Evolutionary conservation across 2,888 invertebrate species (phyloP), one percentile per base, ranked within the genome.

Genomic region (Unio delphinus): DNA sequence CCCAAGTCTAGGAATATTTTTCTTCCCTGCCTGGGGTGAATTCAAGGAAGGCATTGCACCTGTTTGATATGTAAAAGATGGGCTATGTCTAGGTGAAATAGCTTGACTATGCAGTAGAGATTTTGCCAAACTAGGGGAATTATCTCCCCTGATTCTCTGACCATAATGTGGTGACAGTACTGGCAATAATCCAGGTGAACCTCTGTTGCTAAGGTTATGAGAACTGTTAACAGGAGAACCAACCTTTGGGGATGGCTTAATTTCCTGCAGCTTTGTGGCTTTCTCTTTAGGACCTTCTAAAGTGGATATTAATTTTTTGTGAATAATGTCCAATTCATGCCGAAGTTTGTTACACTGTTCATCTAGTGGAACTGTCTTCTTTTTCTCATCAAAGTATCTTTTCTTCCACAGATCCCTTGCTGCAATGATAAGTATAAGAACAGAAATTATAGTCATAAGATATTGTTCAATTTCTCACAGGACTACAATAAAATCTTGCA

Each of bases 391-490:
- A 76, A 89, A 89, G 70, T 89, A 90, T 60, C 87, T 81, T 78
- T 90, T 90, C 75, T 90, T 90, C 90, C 90, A 90, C 62, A 89
- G 74, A 77, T 90, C 90, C 58, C 90, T 83, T 28, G 90, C 90
- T 90, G 77, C 17, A 80, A 73, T 57, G 67, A 61, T 56, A 26
- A 68, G 23, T 17, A 6, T 34, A 28, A 45, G 26, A 1, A 55
- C 8, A 58, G 8, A 58, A 45, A 8, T 45, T 11, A 45, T 45
- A 45, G 11, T 45, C 45, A 45, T 45, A 45, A 45, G 11, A 45
- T 45, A 45, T 45, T 45, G 45, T 45, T 45, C 8, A 45, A 45
- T 45, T 45, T 45, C 11, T 45, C 1, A 7, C 34, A 8, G 4
- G 11, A n/a, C 23, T n/a, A 15, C 15, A 59, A 18, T 11, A 64